Evolutionary conservation across 2,113 vertebrate genomes (phyloP), one percentile per base, ranked within the genome.

Genomic region (Calonectris borealis): DNA sequence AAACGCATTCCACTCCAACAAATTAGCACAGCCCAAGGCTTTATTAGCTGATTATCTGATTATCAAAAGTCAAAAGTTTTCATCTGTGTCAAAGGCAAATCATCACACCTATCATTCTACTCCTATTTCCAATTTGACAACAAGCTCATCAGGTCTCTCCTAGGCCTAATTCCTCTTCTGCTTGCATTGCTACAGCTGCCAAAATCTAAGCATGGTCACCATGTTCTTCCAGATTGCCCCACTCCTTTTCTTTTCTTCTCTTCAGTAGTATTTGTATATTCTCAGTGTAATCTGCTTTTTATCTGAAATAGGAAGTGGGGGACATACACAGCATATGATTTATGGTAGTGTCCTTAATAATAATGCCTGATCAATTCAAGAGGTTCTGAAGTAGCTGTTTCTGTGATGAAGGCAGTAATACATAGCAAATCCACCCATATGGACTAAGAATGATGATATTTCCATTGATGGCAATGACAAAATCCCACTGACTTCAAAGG

Each of bases 31-130:
- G 88, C 85, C 87, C 54, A 34, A 83, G 93, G 92, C 89, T 93
- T 97, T 95, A 93, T 96, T 92, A 96, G 34, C 88, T 79, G 92
- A 83, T 95, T 88, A 90, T 94, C 92, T 88, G 92, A 94, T 96
- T 92, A 95, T 92, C 90, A 94, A 48, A 93, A 96, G 94, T 96
- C 82, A 88, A 90, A 62, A 73, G 76, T 94, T 96, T 96, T 94
- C 62, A 42, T 88, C 70, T 93, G 82, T 95, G 92, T 96, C 93
- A 92, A 83, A 97, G 90, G 87, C 71, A 97, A 83, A 92, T 96
- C 89, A 85, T 96, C 57, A 80, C 75, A 83, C 58, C 38, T 96
- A 91, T 85, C 78, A 85, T 85, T 94, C 46, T 88, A 44, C 8
- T 88, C 42, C 85, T 22, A 54, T 94, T 90, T 93, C 54, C 71